These are phyloP conservation scores for Achroia grisella DNA, from an alignment of 1,140 invertebrate species.

Conservation along the genomic window DNA sequence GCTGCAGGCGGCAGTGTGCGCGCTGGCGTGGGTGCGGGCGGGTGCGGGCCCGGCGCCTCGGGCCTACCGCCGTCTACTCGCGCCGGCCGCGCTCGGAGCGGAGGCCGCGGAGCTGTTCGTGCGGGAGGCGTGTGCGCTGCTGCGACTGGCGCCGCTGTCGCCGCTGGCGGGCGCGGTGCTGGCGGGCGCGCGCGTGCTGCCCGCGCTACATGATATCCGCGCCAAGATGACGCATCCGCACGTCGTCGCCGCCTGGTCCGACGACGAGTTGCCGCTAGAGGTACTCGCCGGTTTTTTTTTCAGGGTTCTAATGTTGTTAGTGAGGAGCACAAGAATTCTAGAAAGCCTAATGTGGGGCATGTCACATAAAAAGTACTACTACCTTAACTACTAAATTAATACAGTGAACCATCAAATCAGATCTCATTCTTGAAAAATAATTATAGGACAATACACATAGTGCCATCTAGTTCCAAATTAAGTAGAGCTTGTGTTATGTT, in stretches of 20 bases:
- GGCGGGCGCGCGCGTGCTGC: constrained; percentile 94
- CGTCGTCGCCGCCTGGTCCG: constrained; percentile 95
- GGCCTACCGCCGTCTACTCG: constrained; percentile 43
- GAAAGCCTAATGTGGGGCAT: too few species aligned
- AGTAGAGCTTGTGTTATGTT: too few species aligned
- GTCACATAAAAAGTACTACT: too few species aligned
- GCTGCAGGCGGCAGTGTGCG: constrained; percentile 57
- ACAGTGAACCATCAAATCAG: too few species aligned
- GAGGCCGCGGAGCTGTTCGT: constrained; percentile 94
- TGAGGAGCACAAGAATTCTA: too few species aligned
- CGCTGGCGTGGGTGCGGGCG: constrained; percentile 54
- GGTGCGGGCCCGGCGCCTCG: constrained; percentile 33
- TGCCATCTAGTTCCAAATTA: too few species aligned
- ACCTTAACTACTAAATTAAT: too few species aligned
- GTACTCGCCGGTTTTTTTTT: constrained; percentile 19
- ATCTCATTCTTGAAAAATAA: too few species aligned
- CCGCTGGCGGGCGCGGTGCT: constrained; percentile 83
- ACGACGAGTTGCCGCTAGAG: constrained; percentile 94
- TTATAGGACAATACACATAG: too few species aligned
- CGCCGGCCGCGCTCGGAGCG: constrained; percentile 41
- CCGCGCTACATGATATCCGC: constrained; percentile 93
- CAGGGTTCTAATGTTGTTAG: too few species aligned
- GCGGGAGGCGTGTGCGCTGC: constrained; percentile 91
- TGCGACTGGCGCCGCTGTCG: constrained; percentile 86
- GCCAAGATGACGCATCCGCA: constrained; percentile 97